Evolutionary conservation across 2,113 vertebrate genomes (phyloP).

Genomic region (Pluvialis apricaria): DNA sequence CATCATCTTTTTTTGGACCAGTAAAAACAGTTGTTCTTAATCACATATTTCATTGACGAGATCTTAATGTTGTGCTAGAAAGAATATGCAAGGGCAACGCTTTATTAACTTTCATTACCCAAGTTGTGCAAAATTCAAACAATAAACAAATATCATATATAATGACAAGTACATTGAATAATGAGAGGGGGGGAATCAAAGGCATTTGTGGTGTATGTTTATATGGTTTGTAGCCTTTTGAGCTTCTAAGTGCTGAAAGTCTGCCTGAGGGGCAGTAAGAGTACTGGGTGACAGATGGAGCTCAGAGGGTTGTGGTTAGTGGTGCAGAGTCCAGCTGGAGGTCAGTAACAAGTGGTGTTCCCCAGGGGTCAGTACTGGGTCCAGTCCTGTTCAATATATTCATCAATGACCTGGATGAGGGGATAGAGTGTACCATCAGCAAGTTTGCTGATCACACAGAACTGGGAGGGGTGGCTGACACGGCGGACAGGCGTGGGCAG

Average conservation of each 20-base stretch:
- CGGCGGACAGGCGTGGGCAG: no score
- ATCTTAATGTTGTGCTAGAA: not conserved
- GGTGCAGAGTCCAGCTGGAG: no score
- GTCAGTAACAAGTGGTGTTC: no score
- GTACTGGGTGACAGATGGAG: not conserved
- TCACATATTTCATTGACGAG: not conserved
- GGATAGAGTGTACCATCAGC: no score
- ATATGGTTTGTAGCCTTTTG: not conserved
- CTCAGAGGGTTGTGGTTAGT: no score
- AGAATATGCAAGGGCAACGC: not conserved
- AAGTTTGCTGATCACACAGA: no score
- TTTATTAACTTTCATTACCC: not conserved
- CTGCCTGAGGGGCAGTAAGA: not conserved
- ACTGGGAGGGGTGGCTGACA: no score
- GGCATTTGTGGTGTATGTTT: not conserved
- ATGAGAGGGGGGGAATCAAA: not conserved
- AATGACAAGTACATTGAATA: not conserved
- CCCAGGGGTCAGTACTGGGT: no score
- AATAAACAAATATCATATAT: not conserved
- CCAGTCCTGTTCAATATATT: no score
- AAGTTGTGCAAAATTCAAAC: not conserved
- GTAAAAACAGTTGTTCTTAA: not conserved
- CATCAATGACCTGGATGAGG: no score
- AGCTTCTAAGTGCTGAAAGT: not conserved
- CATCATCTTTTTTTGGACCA: rapidly evolving